A percentile compares a stretch with the other conserved stretches of the same genome.
Evolutionary conservation across 2,888 invertebrate species (phyloP).

Genomic region (Axea sp.): DNA sequence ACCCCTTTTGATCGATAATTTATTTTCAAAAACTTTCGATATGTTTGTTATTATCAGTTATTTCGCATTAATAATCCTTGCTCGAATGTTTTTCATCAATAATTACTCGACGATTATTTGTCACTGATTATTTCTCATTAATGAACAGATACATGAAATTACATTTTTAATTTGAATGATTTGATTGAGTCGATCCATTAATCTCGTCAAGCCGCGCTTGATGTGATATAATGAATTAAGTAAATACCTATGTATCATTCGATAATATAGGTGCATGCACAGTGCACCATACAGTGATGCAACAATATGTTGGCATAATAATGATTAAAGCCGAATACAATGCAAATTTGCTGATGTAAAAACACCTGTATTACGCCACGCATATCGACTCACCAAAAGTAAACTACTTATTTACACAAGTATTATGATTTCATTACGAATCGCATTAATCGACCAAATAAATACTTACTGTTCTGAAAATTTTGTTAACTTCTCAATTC

Average conservation of each 20-base stretch:
- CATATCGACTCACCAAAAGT: conserved; percentile 2
- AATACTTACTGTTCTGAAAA: not conserved
- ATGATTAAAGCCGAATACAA: conserved; percentile 13
- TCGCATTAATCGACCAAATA: conserved; percentile 3
- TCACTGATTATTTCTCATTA: not conserved
- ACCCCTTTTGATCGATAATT: no score
- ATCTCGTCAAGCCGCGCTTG: conserved; percentile 10
- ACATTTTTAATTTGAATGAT: conserved; percentile 5
- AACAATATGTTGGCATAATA: conserved; percentile 4
- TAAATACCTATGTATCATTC: conserved; percentile 10
- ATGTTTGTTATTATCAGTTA: no score
- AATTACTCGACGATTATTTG: no score
- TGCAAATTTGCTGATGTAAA: conserved; percentile 11
- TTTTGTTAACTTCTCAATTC: not conserved
- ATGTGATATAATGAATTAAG: conserved; percentile 12
- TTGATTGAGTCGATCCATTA: conserved; percentile 8
- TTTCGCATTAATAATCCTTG: not conserved
- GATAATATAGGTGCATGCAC: conserved; percentile 5
- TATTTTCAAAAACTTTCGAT: no score
- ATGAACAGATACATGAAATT: not conserved
- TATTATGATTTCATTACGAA: conserved; percentile 3
- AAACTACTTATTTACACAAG: conserved; percentile 4
- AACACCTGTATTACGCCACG: not conserved
- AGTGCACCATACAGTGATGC: not conserved
- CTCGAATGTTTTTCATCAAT: no score